Percentiles rank a stretch among this genome's conserved stretches.
Evolutionary conservation across 1,140 invertebrate species (phyloP).

Genomic region (Drosophila lacertosa): DNA sequence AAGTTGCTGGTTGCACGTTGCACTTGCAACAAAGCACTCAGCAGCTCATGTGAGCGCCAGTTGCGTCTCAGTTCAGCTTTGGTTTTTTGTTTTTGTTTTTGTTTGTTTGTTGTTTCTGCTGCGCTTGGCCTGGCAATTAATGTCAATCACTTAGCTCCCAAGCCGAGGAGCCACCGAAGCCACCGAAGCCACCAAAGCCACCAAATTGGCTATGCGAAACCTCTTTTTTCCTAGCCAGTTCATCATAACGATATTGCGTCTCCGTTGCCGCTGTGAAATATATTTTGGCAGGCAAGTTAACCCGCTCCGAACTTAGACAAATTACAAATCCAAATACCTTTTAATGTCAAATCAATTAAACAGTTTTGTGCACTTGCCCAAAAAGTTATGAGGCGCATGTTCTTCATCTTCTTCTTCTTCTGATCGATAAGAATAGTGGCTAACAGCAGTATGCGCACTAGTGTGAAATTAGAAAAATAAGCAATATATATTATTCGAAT

Average conservation of each 20-base stretch:
- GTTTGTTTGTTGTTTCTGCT: conserved; percentile 1
- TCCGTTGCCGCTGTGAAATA: conserved; percentile 8
- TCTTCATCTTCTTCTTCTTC: conserved; percentile 26
- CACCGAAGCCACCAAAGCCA: conserved; percentile 10
- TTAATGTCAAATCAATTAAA: conserved; percentile 77
- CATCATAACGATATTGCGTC: conserved; percentile 18
- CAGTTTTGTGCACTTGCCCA: conserved; percentile 31
- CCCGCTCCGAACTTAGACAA: conserved; percentile 32
- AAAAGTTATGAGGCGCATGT: conserved; percentile 53
- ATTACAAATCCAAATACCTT: conserved; percentile 60
- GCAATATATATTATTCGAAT: too few species aligned
- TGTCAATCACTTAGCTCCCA: conserved; percentile 61
- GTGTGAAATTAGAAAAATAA: too few species aligned
- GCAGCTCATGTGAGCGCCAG: conserved; percentile 46
- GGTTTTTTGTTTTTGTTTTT: conserved; percentile 4
- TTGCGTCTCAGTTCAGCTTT: conserved; percentile 27
- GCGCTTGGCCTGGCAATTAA: conserved; percentile 65
- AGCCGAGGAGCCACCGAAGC: conserved; percentile 14
- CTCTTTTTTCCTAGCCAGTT: conserved; percentile 1
- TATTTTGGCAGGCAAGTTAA: conserved; percentile 9
- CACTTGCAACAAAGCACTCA: conserved; percentile 7
- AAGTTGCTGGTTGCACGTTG: conserved; percentile 10
- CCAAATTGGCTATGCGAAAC: conserved; percentile 42
- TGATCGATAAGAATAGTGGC: conserved; percentile 23
- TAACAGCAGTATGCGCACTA: neutral